These are phyloP conservation scores for Meriones unguiculatus DNA, from an alignment of 2,113 vertebrate species.

Conservation along the genomic window DNA sequence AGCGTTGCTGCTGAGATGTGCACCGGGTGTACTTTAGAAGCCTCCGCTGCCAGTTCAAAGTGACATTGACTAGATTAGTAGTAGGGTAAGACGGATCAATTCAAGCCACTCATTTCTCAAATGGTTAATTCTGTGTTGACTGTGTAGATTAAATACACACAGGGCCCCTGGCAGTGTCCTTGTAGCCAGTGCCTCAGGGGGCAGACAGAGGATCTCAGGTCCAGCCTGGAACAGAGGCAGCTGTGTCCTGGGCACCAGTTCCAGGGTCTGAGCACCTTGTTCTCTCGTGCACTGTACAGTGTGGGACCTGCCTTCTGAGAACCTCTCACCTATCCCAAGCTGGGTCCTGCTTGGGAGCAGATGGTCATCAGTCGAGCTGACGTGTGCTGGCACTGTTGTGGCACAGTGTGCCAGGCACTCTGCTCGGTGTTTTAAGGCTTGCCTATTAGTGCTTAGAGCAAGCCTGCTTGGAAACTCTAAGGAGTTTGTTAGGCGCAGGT, in stretches of 20 bases:
- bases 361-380: background rate
- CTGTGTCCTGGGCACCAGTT: background rate
- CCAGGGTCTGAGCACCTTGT: background rate
- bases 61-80: background rate
- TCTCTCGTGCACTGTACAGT: background rate
- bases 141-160: background rate
- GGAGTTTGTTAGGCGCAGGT: background rate
- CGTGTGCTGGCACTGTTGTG: background rate
- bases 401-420: background rate
- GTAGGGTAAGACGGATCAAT: background rate
- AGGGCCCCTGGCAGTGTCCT: background rate
- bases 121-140: background rate
- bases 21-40: background rate
- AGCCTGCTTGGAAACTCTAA: background rate
- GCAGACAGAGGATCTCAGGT: background rate
- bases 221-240: background rate
- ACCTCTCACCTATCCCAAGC: background rate
- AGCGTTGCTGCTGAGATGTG: background rate
- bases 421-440: background rate
- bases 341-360: background rate
- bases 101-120: background rate
- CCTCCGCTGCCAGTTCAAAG: background rate
- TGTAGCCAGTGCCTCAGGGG: background rate
- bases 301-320: fast-evolving
- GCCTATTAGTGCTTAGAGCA: background rate